These are phyloP conservation scores for Potorous gilbertii DNA, from an alignment of 2,797 vertebrate genomes.

Conservation along the genomic window DNA sequence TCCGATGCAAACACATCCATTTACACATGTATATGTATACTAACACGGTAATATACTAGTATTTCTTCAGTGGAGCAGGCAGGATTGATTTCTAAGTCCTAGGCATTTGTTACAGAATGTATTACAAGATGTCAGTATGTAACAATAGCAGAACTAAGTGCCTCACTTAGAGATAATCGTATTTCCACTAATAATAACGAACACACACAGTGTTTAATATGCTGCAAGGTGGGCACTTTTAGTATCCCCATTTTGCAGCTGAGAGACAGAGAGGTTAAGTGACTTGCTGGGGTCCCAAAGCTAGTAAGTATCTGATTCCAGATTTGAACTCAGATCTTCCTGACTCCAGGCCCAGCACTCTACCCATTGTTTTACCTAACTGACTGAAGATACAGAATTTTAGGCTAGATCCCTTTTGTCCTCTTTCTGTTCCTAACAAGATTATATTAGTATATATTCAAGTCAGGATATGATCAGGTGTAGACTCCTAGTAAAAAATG, in stretches of 20 bases:
- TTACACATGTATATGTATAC: background rate
- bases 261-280: background rate
- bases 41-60: background rate
- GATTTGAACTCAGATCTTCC: background rate
- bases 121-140: background rate
- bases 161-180: background rate
- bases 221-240: background rate
- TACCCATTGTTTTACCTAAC: background rate
- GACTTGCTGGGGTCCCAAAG: background rate
- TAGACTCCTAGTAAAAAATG: background rate
- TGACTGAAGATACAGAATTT: background rate
- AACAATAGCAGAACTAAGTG: background rate
- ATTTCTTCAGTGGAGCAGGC: background rate
- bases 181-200: background rate
- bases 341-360: background rate
- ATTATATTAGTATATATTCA: background rate
- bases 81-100: background rate
- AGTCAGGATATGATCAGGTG: background rate
- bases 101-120: background rate
- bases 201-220: background rate
- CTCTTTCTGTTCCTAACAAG: background rate
- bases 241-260: background rate
- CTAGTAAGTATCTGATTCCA: background rate
- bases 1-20: background rate
- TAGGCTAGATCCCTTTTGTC: background rate